Evolutionary conservation across 2,888 invertebrate genomes (phyloP).

Genomic region (Drosophila colorata): DNA sequence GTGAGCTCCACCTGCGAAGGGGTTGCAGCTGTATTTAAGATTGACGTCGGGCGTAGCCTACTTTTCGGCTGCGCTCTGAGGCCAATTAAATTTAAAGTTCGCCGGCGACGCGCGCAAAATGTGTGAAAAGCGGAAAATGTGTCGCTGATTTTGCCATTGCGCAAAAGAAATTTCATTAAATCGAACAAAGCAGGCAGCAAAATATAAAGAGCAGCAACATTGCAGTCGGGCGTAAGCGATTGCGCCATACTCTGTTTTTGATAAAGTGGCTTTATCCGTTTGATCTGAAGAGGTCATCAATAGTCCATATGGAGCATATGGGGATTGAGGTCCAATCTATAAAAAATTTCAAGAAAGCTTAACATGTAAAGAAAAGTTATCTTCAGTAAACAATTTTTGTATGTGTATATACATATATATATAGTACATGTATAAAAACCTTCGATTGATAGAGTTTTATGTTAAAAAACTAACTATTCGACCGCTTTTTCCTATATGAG

Average conservation of each 20-base stretch:
- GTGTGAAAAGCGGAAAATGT: slow-evolving; percentile 24
- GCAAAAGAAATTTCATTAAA: slow-evolving; percentile 69
- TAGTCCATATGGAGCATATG: no score
- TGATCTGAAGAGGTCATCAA: no score
- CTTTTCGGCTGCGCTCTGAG: slow-evolving; percentile 1
- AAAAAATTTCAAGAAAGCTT: no score
- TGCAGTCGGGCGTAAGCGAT: neutral
- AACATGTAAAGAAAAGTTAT: no score
- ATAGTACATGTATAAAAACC: no score
- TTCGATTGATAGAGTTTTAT: no score
- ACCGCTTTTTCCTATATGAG: no score
- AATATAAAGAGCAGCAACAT: slow-evolving; percentile 7
- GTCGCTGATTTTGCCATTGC: slow-evolving; percentile 22
- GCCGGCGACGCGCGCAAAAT: neutral
- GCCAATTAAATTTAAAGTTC: slow-evolving; percentile 27
- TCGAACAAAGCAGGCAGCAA: slow-evolving; percentile 40
- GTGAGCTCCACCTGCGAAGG: neutral
- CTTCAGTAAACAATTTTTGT: no score
- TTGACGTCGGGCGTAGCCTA: slow-evolving; percentile 26
- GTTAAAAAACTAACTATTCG: no score
- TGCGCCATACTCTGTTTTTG: neutral
- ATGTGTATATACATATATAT: no score
- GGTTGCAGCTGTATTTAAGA: slow-evolving; percentile 33
- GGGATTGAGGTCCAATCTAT: no score
- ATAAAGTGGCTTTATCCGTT: no score